Evolutionary conservation across 92 coral and sea anemone species (phyloP), one percentile per base, ranked within the genome.

Genomic region (Pocillopora grandis): DNA sequence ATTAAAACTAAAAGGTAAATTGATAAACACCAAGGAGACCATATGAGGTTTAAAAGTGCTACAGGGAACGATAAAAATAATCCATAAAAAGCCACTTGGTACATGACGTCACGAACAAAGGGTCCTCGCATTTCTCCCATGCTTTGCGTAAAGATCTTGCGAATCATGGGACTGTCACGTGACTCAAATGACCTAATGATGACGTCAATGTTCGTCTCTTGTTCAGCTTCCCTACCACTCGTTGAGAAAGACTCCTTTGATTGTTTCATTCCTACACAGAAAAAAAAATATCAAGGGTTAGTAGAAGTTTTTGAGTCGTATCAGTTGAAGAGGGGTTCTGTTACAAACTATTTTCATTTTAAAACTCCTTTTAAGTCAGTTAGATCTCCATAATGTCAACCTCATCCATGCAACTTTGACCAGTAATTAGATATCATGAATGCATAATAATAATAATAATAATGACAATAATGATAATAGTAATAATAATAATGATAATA

Each of bases 91-190:
- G 71, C 5, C 10, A 64, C 78, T 55, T 75, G 87, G 16, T 9
- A 56, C 87, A 84, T 75, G 82, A 76, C 87, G 67, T 75, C 87
- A 35, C 48, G 76, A 20, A 84, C 81, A 27, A 84, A 18, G 59
- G 87, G 87, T 31, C 80, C 66, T 18, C 87, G 87, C 82, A 84
- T 84, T 58, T 84, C 87, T 64, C 87, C 87, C 87, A 84, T 84
- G 60, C 87, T 76, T 23, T 33, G 35, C 11, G 58, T 81, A 75
- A 84, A 84, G 42, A 84, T 84, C 33, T 49, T 18, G 18, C 82
- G 87, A 55, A 84, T 66, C 56, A 76, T 67, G 63, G 76, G 65
- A n/a, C 48, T 58, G 10, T 84, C 87, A 75, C 87, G 75, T 66
- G 66, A 57, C 13, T 76, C 19, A 19, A 84, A 84, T 31, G 87